Conservation (phyloP, 1,140 invertebrate genomes). For the Ylistrum balloti region DNA sequence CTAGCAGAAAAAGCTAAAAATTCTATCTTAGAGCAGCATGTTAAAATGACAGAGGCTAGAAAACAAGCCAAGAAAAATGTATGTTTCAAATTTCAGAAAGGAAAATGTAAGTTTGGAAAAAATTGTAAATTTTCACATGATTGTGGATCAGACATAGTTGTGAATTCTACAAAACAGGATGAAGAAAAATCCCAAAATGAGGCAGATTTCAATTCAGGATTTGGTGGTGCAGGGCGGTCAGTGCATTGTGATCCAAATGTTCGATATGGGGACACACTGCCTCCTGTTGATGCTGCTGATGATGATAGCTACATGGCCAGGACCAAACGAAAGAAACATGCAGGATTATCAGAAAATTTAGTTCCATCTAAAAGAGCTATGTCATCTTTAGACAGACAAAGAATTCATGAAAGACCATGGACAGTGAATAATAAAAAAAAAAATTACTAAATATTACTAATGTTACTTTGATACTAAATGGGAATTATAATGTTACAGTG, state of each 20-base stretch:
- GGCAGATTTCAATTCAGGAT: slow-evolving; percentile 25
- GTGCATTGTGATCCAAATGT: slow-evolving; percentile 8
- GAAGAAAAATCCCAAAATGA: slow-evolving; percentile 1
- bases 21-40: slow-evolving; percentile 94
- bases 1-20: slow-evolving; percentile 93
- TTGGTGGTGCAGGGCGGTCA: not conserved
- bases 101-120: slow-evolving; percentile 94
- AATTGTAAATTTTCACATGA: slow-evolving; percentile 97
- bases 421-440: slow-evolving; percentile 68
- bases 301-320: slow-evolving; percentile 75
- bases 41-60: slow-evolving; percentile 92
- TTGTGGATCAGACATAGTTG: slow-evolving; percentile 85
- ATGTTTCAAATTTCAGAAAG: slow-evolving; percentile 96
- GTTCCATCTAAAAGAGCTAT: slow-evolving; percentile 93
- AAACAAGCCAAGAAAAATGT: slow-evolving; percentile 89
- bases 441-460: too few species aligned
- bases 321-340: slow-evolving; percentile 87
- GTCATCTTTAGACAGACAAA: slow-evolving; percentile 88
- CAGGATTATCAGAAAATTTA: slow-evolving; percentile 90
- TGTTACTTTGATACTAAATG: too few species aligned
- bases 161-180: slow-evolving; percentile 52
- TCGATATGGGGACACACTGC: slow-evolving; percentile 4
- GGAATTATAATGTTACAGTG: too few species aligned
- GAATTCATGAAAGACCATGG: slow-evolving; percentile 84
- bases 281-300: slow-evolving; percentile 62